Conservation (phyloP, 37 sponge, comb jelly and placozoan genomes). For the Geodia barretti region DNA sequence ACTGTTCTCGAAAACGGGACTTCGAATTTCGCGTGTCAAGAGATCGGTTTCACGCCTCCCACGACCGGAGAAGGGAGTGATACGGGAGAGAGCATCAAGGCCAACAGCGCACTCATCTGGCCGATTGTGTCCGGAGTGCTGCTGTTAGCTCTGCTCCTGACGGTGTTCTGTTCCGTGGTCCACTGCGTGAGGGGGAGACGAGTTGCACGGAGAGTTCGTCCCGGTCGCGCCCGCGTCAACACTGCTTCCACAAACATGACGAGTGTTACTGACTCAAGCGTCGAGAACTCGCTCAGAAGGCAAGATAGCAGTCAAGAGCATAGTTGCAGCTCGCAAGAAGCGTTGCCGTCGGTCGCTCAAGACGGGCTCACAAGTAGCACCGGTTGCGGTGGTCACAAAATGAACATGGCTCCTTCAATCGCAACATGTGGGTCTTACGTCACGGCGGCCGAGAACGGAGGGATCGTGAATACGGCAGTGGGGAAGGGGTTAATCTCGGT, state of each 20-base stretch:
- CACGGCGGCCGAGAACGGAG: too few species aligned
- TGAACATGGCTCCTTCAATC: too few species aligned
- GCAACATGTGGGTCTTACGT: too few species aligned
- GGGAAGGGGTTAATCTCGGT: too few species aligned
- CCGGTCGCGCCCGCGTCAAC: neutral
- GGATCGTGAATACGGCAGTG: too few species aligned
- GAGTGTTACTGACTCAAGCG: neutral
- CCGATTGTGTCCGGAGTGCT: neutral
- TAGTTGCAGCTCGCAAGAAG: neutral
- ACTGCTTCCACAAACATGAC: neutral
- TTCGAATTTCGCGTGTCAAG: neutral
- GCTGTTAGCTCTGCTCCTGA: neutral
- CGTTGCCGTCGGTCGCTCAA: too few species aligned
- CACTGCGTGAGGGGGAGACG: neutral
- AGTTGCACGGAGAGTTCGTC: neutral
- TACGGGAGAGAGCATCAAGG: neutral
- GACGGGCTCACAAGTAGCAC: too few species aligned
- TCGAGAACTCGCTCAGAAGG: neutral
- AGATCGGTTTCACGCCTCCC: neutral
- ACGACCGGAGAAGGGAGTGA: neutral
- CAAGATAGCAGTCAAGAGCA: neutral
- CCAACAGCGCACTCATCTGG: neutral
- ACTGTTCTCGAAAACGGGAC: neutral
- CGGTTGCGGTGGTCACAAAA: too few species aligned
- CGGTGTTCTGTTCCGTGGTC: neutral